Percentiles rank a stretch among this genome's conserved stretches.
Conservation (phyloP, 2,113 vertebrate species). For the Andinoacara biseriatus region DNA sequence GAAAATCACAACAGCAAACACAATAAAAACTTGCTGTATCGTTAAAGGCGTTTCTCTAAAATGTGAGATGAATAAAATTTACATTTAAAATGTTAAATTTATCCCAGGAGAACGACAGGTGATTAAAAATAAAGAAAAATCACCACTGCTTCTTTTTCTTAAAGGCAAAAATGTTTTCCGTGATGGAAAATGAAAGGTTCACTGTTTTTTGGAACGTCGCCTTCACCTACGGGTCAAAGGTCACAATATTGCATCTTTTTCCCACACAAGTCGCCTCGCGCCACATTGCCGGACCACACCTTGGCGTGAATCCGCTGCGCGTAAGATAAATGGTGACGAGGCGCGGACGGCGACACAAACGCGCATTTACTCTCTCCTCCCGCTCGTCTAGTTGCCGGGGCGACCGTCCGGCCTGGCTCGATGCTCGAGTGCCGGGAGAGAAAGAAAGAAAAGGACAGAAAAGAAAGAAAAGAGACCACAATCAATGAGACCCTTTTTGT, state of each 20-base stretch:
- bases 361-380: conserved; percentile 34
- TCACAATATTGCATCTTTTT: neutral
- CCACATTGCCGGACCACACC: neutral
- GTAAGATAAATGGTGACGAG: conserved; percentile 32
- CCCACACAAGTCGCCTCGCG: neutral
- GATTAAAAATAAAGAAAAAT: too few relatives aligned
- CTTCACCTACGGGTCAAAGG: neutral
- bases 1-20: too few relatives aligned
- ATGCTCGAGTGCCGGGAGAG: conserved; percentile 44
- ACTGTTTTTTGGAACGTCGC: neutral
- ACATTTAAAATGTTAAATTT: too few relatives aligned
- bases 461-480: conserved; percentile 77
- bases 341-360: conserved; percentile 25
- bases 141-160: too few relatives aligned
- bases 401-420: conserved; percentile 45
- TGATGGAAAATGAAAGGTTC: neutral
- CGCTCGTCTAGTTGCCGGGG: conserved; percentile 59
- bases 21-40: neutral
- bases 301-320: neutral
- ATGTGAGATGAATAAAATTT: neutral
- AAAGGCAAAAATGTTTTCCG: too few relatives aligned
- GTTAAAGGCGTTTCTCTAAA: neutral
- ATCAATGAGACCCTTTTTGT: conserved; percentile 78
- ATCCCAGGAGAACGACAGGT: too few relatives aligned
- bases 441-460: conserved; percentile 38